Percentiles rank a stretch among this genome's conserved stretches.
phyloP scores from a whole-genome alignment of 2,113 vertebrate species.

The Otus sunia region DNA sequence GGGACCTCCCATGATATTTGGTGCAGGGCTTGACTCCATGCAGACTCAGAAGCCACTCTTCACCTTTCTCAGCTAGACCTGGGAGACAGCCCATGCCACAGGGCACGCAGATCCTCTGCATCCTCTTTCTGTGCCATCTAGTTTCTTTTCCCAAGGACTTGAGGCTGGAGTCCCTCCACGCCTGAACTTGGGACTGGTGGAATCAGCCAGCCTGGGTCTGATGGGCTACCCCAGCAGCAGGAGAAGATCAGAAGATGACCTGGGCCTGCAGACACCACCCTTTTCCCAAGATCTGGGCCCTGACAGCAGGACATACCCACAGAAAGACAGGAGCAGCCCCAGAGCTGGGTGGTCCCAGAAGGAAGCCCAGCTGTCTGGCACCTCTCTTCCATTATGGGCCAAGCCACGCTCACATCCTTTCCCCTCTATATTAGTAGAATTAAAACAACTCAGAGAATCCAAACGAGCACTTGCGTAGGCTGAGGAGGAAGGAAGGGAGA shows the following conservation, averaged over 20 bases:
- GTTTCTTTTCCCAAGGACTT: not conserved
- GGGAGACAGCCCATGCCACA: not conserved
- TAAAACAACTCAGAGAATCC: not conserved
- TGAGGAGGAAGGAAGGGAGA: not conserved
- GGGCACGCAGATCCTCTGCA: not conserved
- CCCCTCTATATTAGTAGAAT: not conserved
- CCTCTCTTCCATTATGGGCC: not conserved
- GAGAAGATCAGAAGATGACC: not conserved
- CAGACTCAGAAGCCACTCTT: not conserved
- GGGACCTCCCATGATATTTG: not conserved
- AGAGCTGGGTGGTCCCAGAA: not conserved
- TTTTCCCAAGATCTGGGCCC: not conserved
- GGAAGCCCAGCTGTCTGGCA: not conserved
- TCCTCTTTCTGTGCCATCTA: not conserved
- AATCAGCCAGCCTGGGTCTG: not conserved
- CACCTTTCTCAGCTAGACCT: not conserved
- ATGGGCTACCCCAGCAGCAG: not conserved
- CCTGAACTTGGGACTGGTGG: not conserved
- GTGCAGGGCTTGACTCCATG: not conserved
- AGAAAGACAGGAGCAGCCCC: not conserved
- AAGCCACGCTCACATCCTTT: not conserved
- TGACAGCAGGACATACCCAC: too few species aligned
- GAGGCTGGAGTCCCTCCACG: not conserved
- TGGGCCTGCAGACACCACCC: not conserved
- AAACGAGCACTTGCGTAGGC: rapidly evolving